These are phyloP conservation scores for Crocuta crocuta DNA, from an alignment of 2,113 vertebrate genomes.

Conservation along the genomic window DNA sequence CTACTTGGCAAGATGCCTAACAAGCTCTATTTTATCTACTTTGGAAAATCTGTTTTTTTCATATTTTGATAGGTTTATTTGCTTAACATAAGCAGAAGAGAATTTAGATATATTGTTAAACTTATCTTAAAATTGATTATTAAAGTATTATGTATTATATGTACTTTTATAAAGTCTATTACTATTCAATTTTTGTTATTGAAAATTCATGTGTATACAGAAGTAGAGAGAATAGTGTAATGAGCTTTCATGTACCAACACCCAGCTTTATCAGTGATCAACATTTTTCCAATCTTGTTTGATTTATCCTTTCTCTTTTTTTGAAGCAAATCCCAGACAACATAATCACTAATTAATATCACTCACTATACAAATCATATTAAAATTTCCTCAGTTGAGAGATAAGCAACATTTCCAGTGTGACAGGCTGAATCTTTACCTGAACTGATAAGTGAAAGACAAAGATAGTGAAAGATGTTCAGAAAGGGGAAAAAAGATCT, in stretches of 20 bases:
- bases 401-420: background rate
- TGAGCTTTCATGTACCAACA: background rate
- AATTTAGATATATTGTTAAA: slow-evolving; percentile 37
- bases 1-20: background rate
- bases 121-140: slow-evolving; percentile 27
- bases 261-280: background rate
- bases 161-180: background rate
- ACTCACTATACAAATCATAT: background rate
- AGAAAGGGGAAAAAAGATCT: background rate
- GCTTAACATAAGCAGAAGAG: background rate
- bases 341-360: background rate
- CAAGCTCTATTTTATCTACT: slow-evolving; percentile 38
- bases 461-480: background rate
- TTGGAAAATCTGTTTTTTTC: slow-evolving; percentile 34
- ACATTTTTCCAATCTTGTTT: background rate
- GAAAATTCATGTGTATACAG: background rate
- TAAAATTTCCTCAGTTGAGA: background rate
- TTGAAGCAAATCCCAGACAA: background rate
- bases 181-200: background rate
- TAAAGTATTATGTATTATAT: background rate
- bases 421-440: background rate
- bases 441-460: background rate
- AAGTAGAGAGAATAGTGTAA: background rate
- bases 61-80: slow-evolving; percentile 51
- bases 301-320: background rate